Conservation (phyloP, 2,113 vertebrate species). For the Catharus minimus region DNA sequence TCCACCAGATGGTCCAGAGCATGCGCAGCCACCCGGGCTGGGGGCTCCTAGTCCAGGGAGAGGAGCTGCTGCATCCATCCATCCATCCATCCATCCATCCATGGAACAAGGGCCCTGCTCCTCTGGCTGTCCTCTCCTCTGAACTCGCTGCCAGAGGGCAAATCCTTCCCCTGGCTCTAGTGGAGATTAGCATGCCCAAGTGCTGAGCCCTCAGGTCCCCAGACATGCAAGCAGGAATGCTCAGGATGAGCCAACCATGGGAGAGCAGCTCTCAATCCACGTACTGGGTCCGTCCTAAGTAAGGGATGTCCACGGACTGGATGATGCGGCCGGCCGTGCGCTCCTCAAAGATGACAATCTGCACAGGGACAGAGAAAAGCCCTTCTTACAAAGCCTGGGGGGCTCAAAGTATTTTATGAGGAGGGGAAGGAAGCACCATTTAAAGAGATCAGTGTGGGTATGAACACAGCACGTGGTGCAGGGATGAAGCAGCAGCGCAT, state of each 20-base stretch:
- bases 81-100: not conserved
- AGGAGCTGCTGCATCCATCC: not conserved
- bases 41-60: not conserved
- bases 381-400: not conserved
- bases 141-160: conserved; percentile 3
- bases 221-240: conserved; percentile 20
- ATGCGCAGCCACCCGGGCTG: not conserved
- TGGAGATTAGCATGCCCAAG: not conserved
- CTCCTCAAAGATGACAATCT: conserved; percentile 92
- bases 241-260: not conserved
- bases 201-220: not conserved
- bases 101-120: not conserved
- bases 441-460: not conserved
- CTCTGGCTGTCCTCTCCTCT: not conserved
- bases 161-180: not conserved
- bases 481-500: not conserved
- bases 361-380: not conserved
- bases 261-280: conserved; percentile 59
- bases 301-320: conserved; percentile 81
- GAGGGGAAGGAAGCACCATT: not conserved
- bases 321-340: conserved; percentile 80
- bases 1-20: not conserved
- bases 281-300: conserved; percentile 83
- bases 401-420: not conserved
- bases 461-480: not conserved